Conservation (phyloP, 2,113 vertebrate species). For the Cyanoliseus patagonus region DNA sequence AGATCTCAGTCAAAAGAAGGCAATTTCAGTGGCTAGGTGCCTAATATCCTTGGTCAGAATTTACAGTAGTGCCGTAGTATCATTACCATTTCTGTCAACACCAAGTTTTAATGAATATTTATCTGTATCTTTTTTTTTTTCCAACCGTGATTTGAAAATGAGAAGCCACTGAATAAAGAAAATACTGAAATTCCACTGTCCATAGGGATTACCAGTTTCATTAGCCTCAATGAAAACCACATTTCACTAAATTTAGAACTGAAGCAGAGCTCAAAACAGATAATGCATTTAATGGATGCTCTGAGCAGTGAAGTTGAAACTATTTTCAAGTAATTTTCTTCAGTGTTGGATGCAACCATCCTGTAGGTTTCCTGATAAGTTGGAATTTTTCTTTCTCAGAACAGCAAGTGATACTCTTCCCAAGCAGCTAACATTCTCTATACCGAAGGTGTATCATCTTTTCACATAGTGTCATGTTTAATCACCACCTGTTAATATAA, state of each 20-base stretch:
- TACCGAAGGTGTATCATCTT: background rate
- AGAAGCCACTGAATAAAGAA: slow-evolving; percentile 45
- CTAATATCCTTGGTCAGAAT: background rate
- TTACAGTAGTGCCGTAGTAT: background rate
- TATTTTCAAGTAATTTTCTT: slow-evolving; percentile 68
- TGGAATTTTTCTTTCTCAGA: slow-evolving; percentile 33
- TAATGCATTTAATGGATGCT: slow-evolving; percentile 61
- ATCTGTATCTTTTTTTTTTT: too few relatives aligned
- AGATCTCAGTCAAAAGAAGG: background rate
- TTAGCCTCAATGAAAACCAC: slow-evolving; percentile 58
- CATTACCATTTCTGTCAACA: background rate
- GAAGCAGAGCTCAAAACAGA: slow-evolving; percentile 56
- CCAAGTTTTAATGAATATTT: background rate
- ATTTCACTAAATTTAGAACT: slow-evolving; percentile 65
- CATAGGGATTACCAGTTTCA: slow-evolving; percentile 54
- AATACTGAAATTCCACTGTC: slow-evolving; percentile 53
- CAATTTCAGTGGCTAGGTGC: background rate
- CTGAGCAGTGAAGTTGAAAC: slow-evolving; percentile 67
- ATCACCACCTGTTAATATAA: background rate
- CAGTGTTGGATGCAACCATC: slow-evolving; percentile 34
- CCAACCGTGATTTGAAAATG: background rate
- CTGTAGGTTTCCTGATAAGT: slow-evolving; percentile 45
- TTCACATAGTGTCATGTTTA: background rate
- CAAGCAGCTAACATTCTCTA: background rate
- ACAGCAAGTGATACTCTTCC: slow-evolving; percentile 17